Percentiles rank a stretch among this genome's conserved stretches.
Conservation (phyloP, 2,797 vertebrate genomes). For the Sarcophilus harrisii region DNA sequence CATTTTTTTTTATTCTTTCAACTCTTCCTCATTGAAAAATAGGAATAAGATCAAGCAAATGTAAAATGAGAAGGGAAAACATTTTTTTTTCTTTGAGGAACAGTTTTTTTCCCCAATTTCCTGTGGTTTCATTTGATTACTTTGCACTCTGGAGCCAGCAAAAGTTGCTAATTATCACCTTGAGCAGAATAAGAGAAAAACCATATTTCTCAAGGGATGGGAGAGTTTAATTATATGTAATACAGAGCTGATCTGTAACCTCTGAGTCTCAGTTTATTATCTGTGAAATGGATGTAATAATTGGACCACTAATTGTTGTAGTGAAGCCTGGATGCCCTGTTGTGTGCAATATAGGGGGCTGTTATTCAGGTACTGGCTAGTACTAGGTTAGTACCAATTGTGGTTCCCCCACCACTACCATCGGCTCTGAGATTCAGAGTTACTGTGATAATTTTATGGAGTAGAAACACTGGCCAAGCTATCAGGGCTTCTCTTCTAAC, state of each 20-base stretch:
- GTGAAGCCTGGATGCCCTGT: background rate
- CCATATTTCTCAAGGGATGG: background rate
- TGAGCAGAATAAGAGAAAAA: background rate
- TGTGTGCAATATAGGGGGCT: background rate
- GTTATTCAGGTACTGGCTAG: background rate
- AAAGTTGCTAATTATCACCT: constrained; percentile 46
- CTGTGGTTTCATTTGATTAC: constrained; percentile 43
- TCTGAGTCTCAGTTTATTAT: background rate
- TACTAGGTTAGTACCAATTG: background rate
- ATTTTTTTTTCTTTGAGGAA: constrained; percentile 44
- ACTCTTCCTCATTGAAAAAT: constrained; percentile 54
- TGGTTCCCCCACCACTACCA: background rate
- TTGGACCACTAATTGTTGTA: too few relatives aligned
- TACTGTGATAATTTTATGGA: background rate
- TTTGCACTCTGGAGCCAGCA: background rate
- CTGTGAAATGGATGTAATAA: background rate
- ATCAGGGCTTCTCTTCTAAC: constrained; percentile 17
- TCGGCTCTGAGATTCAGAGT: background rate
- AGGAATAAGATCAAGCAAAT: constrained; percentile 44
- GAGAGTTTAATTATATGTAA: background rate
- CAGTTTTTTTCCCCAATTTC: constrained; percentile 41
- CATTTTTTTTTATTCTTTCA: constrained; percentile 18
- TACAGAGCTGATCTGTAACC: background rate
- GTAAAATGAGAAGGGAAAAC: constrained; percentile 37
- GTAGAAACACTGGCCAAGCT: background rate